Evolutionary conservation across 1,140 invertebrate genomes (phyloP).

Genomic region (Antheraea mylitta): DNA sequence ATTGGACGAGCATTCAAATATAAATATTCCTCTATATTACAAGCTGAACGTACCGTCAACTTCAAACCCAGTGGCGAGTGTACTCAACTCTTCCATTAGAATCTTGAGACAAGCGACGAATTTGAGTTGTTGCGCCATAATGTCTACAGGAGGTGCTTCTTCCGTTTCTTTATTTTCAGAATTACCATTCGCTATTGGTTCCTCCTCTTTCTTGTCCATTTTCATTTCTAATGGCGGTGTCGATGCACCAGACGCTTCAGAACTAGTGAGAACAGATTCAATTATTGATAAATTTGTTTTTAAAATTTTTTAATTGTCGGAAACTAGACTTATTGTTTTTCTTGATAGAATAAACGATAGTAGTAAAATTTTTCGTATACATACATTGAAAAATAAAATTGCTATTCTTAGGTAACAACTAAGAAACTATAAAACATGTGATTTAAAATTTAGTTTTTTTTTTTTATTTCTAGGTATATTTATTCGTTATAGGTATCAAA

Average conservation of each 20-base stretch:
- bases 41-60: conserved; percentile 88
- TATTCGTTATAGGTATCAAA: too few relatives aligned
- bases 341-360: too few relatives aligned
- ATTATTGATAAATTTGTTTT: neutral
- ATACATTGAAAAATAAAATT: too few relatives aligned
- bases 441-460: too few relatives aligned
- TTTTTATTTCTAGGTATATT: too few relatives aligned
- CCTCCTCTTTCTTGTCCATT: conserved; percentile 74
- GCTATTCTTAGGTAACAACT: too few relatives aligned
- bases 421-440: too few relatives aligned
- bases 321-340: too few relatives aligned
- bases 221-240: conserved; percentile 83
- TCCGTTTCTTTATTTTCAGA: conserved; percentile 69
- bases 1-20: too few relatives aligned
- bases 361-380: too few relatives aligned
- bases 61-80: conserved; percentile 98
- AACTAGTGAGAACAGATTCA: conserved; percentile 30
- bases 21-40: too few relatives aligned
- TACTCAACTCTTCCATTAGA: conserved; percentile 98
- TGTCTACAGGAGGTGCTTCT: conserved; percentile 84
- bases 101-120: conserved; percentile 99
- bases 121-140: conserved; percentile 99
- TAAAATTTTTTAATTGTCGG: too few relatives aligned
- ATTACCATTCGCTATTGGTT: conserved; percentile 49
- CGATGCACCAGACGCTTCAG: conserved; percentile 75